phyloP scores from a whole-genome alignment of 2,888 invertebrate species.

The Drosophila setosimentum region DNA sequence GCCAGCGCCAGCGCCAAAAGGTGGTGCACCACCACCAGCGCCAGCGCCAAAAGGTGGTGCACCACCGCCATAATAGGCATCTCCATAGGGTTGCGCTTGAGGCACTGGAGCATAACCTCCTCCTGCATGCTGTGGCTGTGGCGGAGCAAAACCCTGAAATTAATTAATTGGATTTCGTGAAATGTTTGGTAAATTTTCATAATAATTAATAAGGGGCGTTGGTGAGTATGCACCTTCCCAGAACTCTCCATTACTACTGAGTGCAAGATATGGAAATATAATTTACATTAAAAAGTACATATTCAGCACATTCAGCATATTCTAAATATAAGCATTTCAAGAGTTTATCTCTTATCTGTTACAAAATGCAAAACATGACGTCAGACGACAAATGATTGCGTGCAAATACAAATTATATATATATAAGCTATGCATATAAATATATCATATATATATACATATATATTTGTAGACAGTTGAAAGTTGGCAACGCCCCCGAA shows the following conservation, averaged over 20 bases:
- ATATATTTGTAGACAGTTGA: background rate
- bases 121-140: conserved; percentile 49
- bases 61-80: conserved; percentile 38
- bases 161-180: background rate
- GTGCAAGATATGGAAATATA: background rate
- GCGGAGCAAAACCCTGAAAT: conserved; percentile 77
- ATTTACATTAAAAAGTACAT: background rate
- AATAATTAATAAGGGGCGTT: background rate
- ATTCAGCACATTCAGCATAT: no score
- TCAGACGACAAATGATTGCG: conserved; percentile 1
- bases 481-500: conserved; percentile 26
- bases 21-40: conserved; percentile 27
- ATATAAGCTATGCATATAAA: background rate
- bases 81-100: conserved; percentile 74
- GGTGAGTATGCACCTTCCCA: background rate
- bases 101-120: conserved; percentile 84
- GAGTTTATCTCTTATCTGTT: background rate
- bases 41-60: conserved; percentile 49
- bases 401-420: background rate
- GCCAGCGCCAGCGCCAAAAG: conserved; percentile 54
- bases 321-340: background rate
- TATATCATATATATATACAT: no score
- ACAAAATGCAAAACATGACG: conserved; percentile 4
- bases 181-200: no score
- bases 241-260: background rate